Conservation (phyloP, 2,888 invertebrate genomes). For the Exocentrus adspersus region DNA sequence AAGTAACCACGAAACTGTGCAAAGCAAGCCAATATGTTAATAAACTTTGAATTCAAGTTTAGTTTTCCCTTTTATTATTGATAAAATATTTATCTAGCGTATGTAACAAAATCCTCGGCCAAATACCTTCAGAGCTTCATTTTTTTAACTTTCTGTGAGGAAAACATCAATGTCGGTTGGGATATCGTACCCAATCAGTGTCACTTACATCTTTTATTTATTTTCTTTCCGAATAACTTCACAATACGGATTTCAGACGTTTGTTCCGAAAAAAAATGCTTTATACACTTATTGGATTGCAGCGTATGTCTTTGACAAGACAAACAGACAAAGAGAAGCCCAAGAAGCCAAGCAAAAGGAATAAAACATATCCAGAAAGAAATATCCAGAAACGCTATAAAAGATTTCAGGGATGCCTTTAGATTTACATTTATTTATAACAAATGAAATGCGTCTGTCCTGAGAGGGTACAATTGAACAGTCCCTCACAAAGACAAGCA, state of each 20-base stretch:
- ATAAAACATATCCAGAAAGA: conserved; percentile 26
- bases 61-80: too few relatives aligned
- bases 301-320: conserved; percentile 25
- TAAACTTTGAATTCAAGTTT: too few relatives aligned
- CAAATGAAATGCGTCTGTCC: conserved; percentile 6
- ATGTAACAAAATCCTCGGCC: too few relatives aligned
- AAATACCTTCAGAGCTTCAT: too few relatives aligned
- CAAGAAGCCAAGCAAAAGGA: conserved; percentile 12
- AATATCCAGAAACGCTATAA: conserved; percentile 8
- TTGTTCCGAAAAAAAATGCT: conserved; percentile 6
- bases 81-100: too few relatives aligned
- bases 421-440: conserved; percentile 21
- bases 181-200: too few relatives aligned
- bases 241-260: not conserved
- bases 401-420: conserved; percentile 17
- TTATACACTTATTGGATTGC: conserved; percentile 20
- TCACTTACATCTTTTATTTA: conserved; percentile 16
- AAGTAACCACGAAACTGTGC: too few relatives aligned
- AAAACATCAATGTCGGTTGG: too few relatives aligned
- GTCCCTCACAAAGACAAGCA: not conserved
- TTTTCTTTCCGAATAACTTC: conserved; percentile 3
- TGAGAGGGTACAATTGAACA: not conserved
- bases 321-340: conserved; percentile 20
- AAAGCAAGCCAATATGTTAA: too few relatives aligned
- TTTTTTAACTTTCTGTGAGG: too few relatives aligned